Evolutionary conservation across 1,140 invertebrate genomes (phyloP).

Genomic region (Pygmarrhopalites habei): DNA sequence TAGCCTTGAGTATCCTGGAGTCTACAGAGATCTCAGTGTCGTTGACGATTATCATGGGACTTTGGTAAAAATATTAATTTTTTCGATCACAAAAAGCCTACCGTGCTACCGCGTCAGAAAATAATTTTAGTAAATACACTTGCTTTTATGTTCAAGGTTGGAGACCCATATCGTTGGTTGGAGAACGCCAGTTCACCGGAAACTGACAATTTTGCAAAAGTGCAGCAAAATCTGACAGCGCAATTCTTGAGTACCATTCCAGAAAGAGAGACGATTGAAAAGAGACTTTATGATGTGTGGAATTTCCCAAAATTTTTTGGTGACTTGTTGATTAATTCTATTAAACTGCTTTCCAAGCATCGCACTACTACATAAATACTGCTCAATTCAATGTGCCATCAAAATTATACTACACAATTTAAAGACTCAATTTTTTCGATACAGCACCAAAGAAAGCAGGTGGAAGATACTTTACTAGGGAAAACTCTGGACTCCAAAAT

Average conservation of each 20-base stretch:
- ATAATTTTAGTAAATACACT: neutral
- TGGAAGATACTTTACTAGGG: slow-evolving; percentile 4
- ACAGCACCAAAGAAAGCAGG: neutral
- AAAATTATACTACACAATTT: no score
- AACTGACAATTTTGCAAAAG: slow-evolving; percentile 83
- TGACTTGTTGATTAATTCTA: no score
- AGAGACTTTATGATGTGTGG: slow-evolving; percentile 78
- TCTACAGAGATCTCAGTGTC: neutral
- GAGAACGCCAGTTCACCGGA: slow-evolving; percentile 90
- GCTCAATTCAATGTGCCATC: no score
- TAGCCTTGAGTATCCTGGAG: slow-evolving; percentile 24
- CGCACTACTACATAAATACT: no score
- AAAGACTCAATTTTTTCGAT: no score
- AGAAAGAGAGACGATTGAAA: slow-evolving; percentile 61
- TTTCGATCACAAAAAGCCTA: neutral
- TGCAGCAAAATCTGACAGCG: slow-evolving; percentile 78
- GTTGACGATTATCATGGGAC: slow-evolving; percentile 38
- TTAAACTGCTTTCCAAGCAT: no score
- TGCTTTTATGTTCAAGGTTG: neutral
- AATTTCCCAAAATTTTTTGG: slow-evolving; percentile 50
- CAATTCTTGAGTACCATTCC: slow-evolving; percentile 73
- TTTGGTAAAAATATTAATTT: slow-evolving; percentile 52
- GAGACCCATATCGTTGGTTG: slow-evolving; percentile 90
- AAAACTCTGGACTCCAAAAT: slow-evolving; percentile 14
- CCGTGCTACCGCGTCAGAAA: neutral